Conservation (phyloP, 1,140 invertebrate species). For the Andrena cerasifolii region DNA sequence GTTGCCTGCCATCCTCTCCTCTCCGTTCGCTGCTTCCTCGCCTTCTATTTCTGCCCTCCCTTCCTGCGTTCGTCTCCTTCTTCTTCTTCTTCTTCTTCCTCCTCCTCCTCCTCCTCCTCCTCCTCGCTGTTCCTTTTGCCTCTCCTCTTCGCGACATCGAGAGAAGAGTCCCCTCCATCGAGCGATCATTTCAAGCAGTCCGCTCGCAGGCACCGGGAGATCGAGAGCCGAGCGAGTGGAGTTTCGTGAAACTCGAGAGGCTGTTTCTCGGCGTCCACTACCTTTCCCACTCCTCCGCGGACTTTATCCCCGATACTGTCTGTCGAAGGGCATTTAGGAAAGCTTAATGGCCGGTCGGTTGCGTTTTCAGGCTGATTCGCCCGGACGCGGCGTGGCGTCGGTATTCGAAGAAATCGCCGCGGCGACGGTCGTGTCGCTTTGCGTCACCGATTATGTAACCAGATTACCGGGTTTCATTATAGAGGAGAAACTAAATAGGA, state of each 20-base stretch:
- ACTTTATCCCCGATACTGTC: background rate
- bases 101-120: background rate
- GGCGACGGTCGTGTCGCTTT: conserved; percentile 11
- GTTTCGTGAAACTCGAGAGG: conserved; percentile 34
- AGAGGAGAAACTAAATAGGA: conserved; percentile 38
- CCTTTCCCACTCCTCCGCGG: background rate
- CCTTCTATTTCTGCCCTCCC: background rate
- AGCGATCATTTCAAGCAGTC: conserved; percentile 31
- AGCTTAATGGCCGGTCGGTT: conserved; percentile 21
- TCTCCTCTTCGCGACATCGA: conserved; percentile 5
- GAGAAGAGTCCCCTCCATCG: background rate
- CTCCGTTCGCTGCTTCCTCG: too few relatives aligned
- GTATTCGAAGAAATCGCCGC: conserved; percentile 20
- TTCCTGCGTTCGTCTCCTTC: background rate
- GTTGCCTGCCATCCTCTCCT: conserved; percentile 42
- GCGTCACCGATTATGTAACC: conserved; percentile 39
- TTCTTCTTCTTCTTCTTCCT: conserved; percentile 13
- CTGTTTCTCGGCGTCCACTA: background rate
- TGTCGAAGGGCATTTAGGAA: conserved; percentile 20
- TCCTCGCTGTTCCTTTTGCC: background rate
- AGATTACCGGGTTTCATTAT: conserved; percentile 38
- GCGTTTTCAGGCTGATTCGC: conserved; percentile 27
- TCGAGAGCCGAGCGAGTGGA: background rate
- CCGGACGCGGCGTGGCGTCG: conserved; percentile 22
- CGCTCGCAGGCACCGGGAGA: conserved; percentile 8